These are phyloP conservation scores for Acleris laterana DNA, from an alignment of 2,888 invertebrate species.

Conservation along the genomic window DNA sequence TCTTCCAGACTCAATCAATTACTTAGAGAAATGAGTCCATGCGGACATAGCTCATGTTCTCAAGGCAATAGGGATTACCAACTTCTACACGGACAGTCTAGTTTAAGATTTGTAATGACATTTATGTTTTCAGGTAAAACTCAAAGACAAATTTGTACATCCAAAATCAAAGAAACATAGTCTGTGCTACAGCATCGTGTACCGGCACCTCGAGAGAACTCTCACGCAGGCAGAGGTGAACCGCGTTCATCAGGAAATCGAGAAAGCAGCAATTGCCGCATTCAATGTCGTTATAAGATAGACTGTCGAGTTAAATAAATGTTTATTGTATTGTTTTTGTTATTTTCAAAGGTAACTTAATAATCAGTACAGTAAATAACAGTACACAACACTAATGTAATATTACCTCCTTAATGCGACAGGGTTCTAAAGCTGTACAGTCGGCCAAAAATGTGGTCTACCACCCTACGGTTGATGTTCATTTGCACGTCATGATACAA, in stretches of 20 bases:
- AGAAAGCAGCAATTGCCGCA: conserved; percentile 72
- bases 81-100: no score
- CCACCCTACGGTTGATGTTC: no score
- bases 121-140: conserved; percentile 84
- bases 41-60: no score
- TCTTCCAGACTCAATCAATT: no score
- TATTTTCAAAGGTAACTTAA: neutral
- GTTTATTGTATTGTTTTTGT: neutral
- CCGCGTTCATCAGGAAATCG: conserved; percentile 91
- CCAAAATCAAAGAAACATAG: conserved; percentile 93
- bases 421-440: no score
- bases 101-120: neutral
- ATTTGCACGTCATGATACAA: no score
- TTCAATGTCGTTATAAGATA: conserved; percentile 73
- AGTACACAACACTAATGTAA: no score
- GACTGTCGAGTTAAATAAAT: conserved; percentile 26
- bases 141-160: conserved; percentile 94
- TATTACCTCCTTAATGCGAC: no score
- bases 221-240: conserved; percentile 95
- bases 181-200: conserved; percentile 95
- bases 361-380: no score
- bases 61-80: no score
- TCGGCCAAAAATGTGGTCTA: no score
- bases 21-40: no score
- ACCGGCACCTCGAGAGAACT: conserved; percentile 95